phyloP scores from a whole-genome alignment of 2,888 invertebrate genomes.

The Pocota personata region DNA sequence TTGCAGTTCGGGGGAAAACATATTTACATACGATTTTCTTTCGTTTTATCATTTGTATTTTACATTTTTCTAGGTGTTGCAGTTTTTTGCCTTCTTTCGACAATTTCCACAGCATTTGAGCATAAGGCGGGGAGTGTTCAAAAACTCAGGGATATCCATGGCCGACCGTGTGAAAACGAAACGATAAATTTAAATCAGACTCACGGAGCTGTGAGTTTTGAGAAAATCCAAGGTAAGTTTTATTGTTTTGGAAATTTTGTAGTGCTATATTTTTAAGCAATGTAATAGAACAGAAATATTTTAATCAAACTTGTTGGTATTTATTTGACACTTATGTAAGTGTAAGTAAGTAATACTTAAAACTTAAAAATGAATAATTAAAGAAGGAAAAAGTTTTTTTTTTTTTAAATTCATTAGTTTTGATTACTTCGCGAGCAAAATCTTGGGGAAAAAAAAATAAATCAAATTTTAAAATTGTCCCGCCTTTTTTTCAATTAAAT shows the following conservation, averaged over 20 bases:
- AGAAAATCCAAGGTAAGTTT: conserved; percentile 48
- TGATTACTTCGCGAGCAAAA: too few species aligned
- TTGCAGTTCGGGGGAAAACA: not conserved
- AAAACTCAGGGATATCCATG: conserved; percentile 78
- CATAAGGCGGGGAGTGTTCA: conserved; percentile 82
- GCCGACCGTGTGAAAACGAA: conserved; percentile 77
- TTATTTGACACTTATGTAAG: too few species aligned
- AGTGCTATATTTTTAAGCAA: not conserved
- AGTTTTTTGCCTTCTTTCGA: conserved; percentile 85
- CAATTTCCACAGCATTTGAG: conserved; percentile 88
- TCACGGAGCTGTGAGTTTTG: conserved; percentile 19
- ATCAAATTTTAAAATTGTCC: too few species aligned
- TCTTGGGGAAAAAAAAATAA: too few species aligned
- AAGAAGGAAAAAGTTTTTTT: too few species aligned
- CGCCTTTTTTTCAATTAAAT: too few species aligned
- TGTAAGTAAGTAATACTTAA: too few species aligned
- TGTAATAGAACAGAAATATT: not conserved
- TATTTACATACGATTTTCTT: conserved; percentile 35
- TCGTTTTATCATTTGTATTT: not conserved
- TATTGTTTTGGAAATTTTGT: not conserved
- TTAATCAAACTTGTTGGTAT: too few species aligned
- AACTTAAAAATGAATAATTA: too few species aligned
- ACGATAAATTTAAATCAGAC: not conserved
- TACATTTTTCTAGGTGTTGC: conserved; percentile 79
- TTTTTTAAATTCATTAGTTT: too few species aligned